These are phyloP conservation scores for Trissolcus brochymenae DNA, from an alignment of 2,888 invertebrate species.

Conservation along the genomic window DNA sequence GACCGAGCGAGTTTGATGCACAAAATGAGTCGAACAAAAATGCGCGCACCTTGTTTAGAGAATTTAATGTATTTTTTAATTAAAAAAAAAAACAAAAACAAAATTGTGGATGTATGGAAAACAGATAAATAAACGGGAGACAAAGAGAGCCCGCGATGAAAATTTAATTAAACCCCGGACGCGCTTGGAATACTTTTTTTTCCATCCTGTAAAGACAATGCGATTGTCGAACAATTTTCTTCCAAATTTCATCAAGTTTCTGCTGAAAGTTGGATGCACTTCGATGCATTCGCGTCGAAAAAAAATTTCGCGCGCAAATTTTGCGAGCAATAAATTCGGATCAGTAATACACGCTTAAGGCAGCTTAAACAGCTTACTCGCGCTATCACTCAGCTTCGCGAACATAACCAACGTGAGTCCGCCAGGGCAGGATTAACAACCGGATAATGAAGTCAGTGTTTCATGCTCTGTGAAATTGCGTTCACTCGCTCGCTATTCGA, in stretches of 20 bases:
- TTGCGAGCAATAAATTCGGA: slow-evolving; percentile 47
- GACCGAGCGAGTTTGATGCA: neutral
- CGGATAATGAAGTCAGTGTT: slow-evolving; percentile 76
- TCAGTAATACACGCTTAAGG: slow-evolving; percentile 55
- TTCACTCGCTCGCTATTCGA: slow-evolving; percentile 71
- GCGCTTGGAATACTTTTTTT: no score
- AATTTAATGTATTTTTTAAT: neutral
- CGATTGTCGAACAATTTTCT: no score
- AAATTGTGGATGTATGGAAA: no score
- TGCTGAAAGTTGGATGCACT: no score
- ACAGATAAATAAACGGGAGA: no score
- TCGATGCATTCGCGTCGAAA: slow-evolving; percentile 4
- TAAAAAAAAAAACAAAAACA: neutral
- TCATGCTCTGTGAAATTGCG: slow-evolving; percentile 76
- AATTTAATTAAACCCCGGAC: slow-evolving; percentile 2
- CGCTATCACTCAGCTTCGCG: slow-evolving; percentile 57
- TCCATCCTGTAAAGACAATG: no score
- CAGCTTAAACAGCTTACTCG: slow-evolving; percentile 56
- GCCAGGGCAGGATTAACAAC: slow-evolving; percentile 73
- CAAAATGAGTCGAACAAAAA: neutral
- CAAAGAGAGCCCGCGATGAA: neutral
- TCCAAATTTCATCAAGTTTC: no score
- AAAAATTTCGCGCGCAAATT: slow-evolving; percentile 45
- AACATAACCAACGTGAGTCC: slow-evolving; percentile 48
- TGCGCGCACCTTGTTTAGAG: neutral